Evolutionary conservation across 2,888 invertebrate genomes (phyloP).

Genomic region (Orthonevra nobilis): DNA sequence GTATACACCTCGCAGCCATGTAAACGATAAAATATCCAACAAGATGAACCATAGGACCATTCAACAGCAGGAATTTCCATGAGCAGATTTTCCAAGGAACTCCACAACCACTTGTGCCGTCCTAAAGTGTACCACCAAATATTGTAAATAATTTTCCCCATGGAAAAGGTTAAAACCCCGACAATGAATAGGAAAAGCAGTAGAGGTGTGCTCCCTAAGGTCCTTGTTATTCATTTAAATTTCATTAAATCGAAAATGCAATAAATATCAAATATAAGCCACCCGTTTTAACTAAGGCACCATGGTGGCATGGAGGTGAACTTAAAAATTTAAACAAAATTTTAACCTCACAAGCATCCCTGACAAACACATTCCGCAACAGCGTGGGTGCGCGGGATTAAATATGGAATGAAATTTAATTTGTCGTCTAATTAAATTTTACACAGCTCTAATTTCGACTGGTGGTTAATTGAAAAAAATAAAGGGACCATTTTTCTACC

Average conservation of each 20-base stretch:
- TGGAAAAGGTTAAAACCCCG: neutral
- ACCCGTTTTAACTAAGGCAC: too few species aligned
- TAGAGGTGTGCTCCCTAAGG: neutral
- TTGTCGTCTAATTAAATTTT: conserved; percentile 54
- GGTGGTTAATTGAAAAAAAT: conserved; percentile 50
- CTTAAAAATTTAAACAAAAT: neutral
- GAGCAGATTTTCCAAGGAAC: conserved; percentile 19
- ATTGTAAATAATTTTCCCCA: too few species aligned
- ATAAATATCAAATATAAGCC: too few species aligned
- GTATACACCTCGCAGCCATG: conserved; percentile 32
- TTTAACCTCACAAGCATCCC: neutral
- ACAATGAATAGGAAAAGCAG: neutral
- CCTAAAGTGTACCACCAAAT: too few species aligned
- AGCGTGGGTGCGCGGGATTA: conserved; percentile 37
- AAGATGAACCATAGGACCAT: conserved; percentile 32
- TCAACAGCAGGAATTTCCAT: conserved; percentile 32
- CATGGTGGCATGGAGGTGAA: too few species aligned
- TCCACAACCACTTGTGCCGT: too few species aligned
- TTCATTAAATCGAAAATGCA: too few species aligned
- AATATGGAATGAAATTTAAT: conserved; percentile 52
- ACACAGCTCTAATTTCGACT: conserved; percentile 46
- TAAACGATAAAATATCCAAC: conserved; percentile 45
- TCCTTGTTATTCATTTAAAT: conserved; percentile 5
- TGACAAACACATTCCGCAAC: neutral
- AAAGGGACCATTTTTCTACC: conserved; percentile 50